Evolutionary conservation across 2,888 invertebrate species (phyloP), one percentile per base, ranked within the genome.

Genomic region (Cerastis rubricosa): DNA sequence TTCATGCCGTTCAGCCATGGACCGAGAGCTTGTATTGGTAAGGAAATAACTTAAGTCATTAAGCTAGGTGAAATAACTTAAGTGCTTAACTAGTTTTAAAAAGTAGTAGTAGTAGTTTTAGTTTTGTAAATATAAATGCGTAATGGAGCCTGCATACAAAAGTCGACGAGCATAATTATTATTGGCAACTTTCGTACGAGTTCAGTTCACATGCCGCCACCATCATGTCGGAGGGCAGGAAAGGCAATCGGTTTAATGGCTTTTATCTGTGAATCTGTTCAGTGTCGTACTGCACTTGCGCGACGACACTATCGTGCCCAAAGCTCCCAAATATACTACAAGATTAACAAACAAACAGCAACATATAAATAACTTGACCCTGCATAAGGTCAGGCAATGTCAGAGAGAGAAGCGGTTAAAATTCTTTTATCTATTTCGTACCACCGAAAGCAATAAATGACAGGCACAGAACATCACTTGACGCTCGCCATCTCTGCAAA

Each of bases 1-100:
- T 93, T 85, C 80, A 87, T 92, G 80, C 83, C 92, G 0, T 93
- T 93, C 70, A 92, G 92, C 63, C 69, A 87, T 54, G 93, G 93
- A 64, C 90, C 91, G 0, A 89, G 93, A 67, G 89, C 83, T 64
- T 93, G 92, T 70, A 49, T 91, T 64, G 93, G 93, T 93, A 83
- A 88, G 40, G 1, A 29, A 40, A 22, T 25, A 54, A 25, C 25
- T 40, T 9, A 3, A n/a, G 2, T 35, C 8, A 35, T 14, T n/a
- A 8, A 8, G 9, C 2, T 47, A 71, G 35, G 17, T n/a, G n/a
- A n/a, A n/a, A 35, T 35, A 35, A 3, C 35, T n/a, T 35, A 35
- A 3, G n/a, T 29, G 12, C 8, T 29, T n/a, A 45, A 8, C 19
- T 0, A 19, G 25, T n/a, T n/a, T n/a, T n/a, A n/a, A n/a, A n/a